A percentile compares a stretch with the other conserved stretches of the same genome.
Conservation (phyloP, 1,140 invertebrate species). For the Drosophila watanabei region DNA sequence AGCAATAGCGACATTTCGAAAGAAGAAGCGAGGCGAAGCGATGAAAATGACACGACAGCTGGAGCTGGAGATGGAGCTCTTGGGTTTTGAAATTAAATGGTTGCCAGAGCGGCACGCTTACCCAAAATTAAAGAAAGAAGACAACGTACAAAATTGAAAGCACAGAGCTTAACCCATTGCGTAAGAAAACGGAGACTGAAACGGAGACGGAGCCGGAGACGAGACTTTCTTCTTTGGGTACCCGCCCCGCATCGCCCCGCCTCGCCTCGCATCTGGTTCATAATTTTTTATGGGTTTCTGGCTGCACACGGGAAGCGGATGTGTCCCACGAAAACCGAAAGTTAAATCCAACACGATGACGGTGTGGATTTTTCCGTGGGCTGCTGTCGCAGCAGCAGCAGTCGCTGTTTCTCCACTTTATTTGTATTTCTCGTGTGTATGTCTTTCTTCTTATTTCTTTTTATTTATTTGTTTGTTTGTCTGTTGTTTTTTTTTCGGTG, state of each 20-base stretch:
- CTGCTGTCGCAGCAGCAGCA: constrained; percentile 13
- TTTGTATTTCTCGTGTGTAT: constrained; percentile 8
- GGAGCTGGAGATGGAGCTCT: neutral
- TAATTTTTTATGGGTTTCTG: constrained; percentile 76
- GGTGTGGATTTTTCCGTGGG: constrained; percentile 57
- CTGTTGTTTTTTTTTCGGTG: constrained; percentile 33
- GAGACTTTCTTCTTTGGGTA: constrained; percentile 65
- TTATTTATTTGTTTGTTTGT: no score
- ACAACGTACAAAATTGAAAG: constrained; percentile 41
- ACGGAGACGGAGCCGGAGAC: neutral
- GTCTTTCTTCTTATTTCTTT: constrained; percentile 26
- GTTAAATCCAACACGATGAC: constrained; percentile 72
- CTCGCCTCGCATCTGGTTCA: constrained; percentile 66
- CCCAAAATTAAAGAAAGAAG: constrained; percentile 24
- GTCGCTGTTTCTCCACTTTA: constrained; percentile 10
- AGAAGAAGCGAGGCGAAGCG: constrained; percentile 70
- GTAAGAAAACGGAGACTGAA: constrained; percentile 48
- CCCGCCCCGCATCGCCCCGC: constrained; percentile 1
- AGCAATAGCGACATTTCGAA: constrained; percentile 43
- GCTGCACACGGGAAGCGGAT: constrained; percentile 77
- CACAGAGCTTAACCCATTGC: constrained; percentile 63
- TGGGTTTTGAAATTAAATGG: constrained; percentile 78
- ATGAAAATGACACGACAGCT: constrained; percentile 69
- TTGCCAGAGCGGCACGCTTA: constrained; percentile 64
- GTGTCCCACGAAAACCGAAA: constrained; percentile 80